These are phyloP conservation scores for Drosophila meridiana DNA, from an alignment of 2,888 invertebrate genomes.

Conservation along the genomic window DNA sequence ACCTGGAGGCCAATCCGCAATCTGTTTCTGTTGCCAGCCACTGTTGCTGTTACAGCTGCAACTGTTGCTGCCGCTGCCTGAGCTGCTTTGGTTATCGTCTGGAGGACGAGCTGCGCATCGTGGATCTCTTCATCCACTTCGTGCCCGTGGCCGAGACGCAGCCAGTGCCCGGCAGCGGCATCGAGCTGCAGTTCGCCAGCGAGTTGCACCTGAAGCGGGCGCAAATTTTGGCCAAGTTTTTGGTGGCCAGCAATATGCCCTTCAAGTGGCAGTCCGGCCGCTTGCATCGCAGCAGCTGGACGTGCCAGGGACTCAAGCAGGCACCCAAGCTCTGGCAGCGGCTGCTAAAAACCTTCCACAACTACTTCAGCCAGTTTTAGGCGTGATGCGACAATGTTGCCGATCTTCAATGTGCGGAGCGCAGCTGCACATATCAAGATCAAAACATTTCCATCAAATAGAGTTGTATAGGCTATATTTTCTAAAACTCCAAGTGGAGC, in stretches of 20 bases:
- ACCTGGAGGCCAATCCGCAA: conserved; percentile 5
- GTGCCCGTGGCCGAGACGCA: background rate
- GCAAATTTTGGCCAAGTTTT: conserved; percentile 33
- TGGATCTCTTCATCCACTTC: background rate
- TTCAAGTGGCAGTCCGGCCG: conserved; percentile 37
- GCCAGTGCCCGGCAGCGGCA: background rate
- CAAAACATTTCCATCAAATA: background rate
- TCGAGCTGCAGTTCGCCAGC: conserved; percentile 35
- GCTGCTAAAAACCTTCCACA: conserved; percentile 10
- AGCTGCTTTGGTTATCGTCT: conserved; percentile 17
- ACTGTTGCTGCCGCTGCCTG: conserved; percentile 1
- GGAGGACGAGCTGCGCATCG: conserved; percentile 5
- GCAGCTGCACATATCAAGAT: no score
- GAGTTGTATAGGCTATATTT: background rate
- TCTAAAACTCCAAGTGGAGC: conserved; percentile 3
- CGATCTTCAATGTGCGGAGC: background rate
- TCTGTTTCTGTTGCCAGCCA: background rate
- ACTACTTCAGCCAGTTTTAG: conserved; percentile 2
- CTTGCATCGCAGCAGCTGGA: background rate
- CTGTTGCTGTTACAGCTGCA: background rate
- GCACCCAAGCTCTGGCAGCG: background rate
- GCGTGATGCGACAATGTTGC: background rate
- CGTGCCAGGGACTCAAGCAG: background rate
- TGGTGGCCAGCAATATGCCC: conserved; percentile 31
- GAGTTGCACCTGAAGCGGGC: conserved; percentile 17